Evolutionary conservation across 2,888 invertebrate species (phyloP).

Genomic region (Zootermopsis nevadensis): DNA sequence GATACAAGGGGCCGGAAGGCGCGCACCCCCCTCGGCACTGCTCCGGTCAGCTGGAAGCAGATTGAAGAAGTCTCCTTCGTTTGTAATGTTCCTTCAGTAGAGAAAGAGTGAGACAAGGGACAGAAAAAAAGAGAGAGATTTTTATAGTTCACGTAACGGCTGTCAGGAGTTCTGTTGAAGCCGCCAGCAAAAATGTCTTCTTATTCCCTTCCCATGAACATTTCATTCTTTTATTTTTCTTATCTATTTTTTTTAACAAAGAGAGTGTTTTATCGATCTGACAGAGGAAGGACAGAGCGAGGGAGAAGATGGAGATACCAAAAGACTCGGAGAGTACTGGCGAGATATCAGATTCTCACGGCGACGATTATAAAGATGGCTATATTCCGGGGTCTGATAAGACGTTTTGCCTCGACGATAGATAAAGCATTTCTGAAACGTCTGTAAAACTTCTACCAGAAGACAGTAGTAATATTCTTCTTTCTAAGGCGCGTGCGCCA

Average conservation of each 20-base stretch:
- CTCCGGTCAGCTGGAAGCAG: constrained; percentile 30
- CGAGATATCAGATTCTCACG: too few species aligned
- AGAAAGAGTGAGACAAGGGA: background rate
- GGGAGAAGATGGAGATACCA: constrained; percentile 21
- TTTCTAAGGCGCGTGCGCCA: too few species aligned
- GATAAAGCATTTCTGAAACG: too few species aligned
- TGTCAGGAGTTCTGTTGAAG: constrained; percentile 29
- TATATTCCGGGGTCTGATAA: too few species aligned
- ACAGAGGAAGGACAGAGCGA: constrained; percentile 43
- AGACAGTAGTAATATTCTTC: too few species aligned
- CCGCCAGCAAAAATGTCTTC: constrained; percentile 18
- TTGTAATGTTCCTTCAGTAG: constrained; percentile 10
- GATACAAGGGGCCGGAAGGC: background rate
- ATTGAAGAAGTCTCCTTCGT: constrained; percentile 19
- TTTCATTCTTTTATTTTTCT: constrained; percentile 5
- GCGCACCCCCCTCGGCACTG: background rate
- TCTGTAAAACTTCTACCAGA: too few species aligned
- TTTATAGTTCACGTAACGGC: constrained; percentile 32
- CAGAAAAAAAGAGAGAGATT: constrained; percentile 22
- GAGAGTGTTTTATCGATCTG: constrained; percentile 14
- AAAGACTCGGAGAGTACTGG: too few species aligned
- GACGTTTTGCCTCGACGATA: too few species aligned
- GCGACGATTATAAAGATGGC: too few species aligned
- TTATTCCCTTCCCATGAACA: background rate
- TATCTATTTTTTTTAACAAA: constrained; percentile 23